Conservation (phyloP, 1,140 invertebrate species). For the Listronotus oregonensis region DNA sequence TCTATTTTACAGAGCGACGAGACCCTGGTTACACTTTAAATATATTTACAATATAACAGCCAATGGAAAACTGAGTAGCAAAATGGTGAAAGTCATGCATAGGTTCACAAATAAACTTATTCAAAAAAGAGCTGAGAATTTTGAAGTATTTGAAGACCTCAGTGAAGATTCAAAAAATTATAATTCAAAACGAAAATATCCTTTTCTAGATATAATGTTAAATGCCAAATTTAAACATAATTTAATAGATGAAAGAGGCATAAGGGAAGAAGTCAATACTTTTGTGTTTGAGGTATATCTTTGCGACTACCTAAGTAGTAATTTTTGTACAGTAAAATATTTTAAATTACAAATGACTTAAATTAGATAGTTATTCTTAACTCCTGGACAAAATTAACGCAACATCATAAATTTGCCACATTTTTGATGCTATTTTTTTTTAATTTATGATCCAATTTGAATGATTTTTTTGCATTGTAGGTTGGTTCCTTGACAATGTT, state of each 20-base stretch:
- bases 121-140: conserved; percentile 22
- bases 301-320: too few relatives aligned
- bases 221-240: conserved; percentile 60
- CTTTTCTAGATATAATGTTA: conserved; percentile 82
- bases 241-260: too few relatives aligned
- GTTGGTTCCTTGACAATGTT: too few relatives aligned
- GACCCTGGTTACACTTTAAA: conserved; percentile 64
- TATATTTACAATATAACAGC: conserved; percentile 60
- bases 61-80: conserved; percentile 57
- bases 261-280: conserved; percentile 85
- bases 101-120: conserved; percentile 63
- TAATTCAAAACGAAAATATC: conserved; percentile 62
- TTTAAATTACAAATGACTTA: too few relatives aligned
- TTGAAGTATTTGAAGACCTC: conserved; percentile 19
- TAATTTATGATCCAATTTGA: too few relatives aligned
- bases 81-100: conserved; percentile 61
- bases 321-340: too few relatives aligned
- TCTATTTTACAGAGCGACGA: too few relatives aligned
- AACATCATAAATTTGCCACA: too few relatives aligned
- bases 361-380: too few relatives aligned
- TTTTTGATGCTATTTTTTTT: too few relatives aligned
- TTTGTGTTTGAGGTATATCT: conserved; percentile 82
- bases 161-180: not conserved
- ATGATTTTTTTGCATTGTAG: too few relatives aligned
- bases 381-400: too few relatives aligned